Evolutionary conservation across 1,140 invertebrate species (phyloP), one percentile per base, ranked within the genome.

Genomic region (Oryzaephilus surinamensis): DNA sequence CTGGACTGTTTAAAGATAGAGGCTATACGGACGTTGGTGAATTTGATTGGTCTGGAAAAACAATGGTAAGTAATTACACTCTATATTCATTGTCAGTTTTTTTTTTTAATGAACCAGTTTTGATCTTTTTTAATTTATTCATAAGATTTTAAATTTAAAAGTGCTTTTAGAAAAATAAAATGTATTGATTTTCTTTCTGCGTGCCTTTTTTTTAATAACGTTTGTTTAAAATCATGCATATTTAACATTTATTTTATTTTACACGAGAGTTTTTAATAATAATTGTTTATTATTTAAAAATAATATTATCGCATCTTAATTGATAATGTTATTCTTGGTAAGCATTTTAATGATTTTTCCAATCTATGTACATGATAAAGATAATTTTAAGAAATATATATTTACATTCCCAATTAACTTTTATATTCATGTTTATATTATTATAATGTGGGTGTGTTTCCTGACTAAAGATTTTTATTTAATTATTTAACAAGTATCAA

Each of bases 31-130:
- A 93, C 64, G 94, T 97, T 67, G 88, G 84, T 57, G 90, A 96
- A 63, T 98, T 97, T 70, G 95, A 98, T 67, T 98, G 95, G 94
- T 91, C 87, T 58, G 92, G 91, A 63, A 92, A 94, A 71, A 89
- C 84, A 38, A 87, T 94, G 87, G 81, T 84, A 71, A 66, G 71
- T 47, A 28, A 14, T 11, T 10, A 39, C 13, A 17, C 7, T 26
- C 1, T 21, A 36, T 36, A 12, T 24, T 24, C 4, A 15, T 24
- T 4, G 23, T 12, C 23, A 19, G 6, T 28, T 38, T 26, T 26
- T 27, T 13, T 28, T 14, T 28, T 6, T n/a, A 28, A 11, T 16
- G 16, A 13, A 13, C 10, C 13, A 15, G 3, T 6, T 13, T 5
- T 11, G 14, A n/a, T 27, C n/a, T 11, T 4, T 11, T 13, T 5